Evolutionary conservation across 2,888 invertebrate genomes (phyloP), one percentile per base, ranked within the genome.

Genomic region (Cheilosia scutellata): DNA sequence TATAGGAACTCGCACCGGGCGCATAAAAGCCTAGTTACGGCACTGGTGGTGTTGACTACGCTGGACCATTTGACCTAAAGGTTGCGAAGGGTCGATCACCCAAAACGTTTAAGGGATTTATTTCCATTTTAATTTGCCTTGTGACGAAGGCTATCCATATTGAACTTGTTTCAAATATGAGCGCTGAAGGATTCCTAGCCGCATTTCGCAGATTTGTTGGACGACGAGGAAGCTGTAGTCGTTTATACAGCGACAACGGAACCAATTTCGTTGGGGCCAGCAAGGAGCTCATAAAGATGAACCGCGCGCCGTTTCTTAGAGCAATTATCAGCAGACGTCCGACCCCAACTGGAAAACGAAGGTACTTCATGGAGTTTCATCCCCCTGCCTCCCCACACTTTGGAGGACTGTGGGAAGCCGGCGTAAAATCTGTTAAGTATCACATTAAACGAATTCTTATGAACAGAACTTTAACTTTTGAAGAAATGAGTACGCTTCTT

Each of bases 241-340:
- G 25, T 25, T 44, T 70, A 7, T 57, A 60, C 31, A 51, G 60
- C 16, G 71, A 60, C 53, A 60, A 51, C 37, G 49, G 71, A 13
- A 71, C 49, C 87, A 82, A 55, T 87, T 88, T 80, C 87, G 42
- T 55, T 13, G 55, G 37, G 7, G 55, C 70, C 27, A 31, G 25
- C 9, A 62, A 62, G 27, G 49, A 49, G 9, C 49, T 49, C 5
- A 62, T 20, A 25, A 11, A 62, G 25, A 42, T 40, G 40, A 11
- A 40, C 4, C 29, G 4, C 29, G n/a, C n/a, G n/a, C n/a, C 29
- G 29, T 4, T 29, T 29, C 4, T 29, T 29, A 4, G 29, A 29
- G 4, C 29, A 29, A 29, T 4, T 29, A 29, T 29, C 29, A 29
- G 29, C 29, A 29, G 29, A 29, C 29, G 29, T 29, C 29, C 29